phyloP scores from a whole-genome alignment of 2,888 invertebrate species.

The Drosophila prolongata region DNA sequence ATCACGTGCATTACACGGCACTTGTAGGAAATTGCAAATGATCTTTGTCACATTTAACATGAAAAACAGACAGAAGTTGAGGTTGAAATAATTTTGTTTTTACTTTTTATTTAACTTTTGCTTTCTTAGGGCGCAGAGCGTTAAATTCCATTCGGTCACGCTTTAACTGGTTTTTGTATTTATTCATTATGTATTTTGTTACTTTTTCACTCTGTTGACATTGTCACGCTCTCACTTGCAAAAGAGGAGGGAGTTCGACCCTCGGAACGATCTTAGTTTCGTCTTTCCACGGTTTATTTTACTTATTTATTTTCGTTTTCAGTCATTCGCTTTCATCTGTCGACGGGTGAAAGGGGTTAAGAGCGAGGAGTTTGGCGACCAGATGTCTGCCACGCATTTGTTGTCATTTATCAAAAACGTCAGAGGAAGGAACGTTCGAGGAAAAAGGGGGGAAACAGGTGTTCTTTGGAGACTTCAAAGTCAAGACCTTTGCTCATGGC shows the following conservation, averaged over 20 bases:
- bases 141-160: constrained; percentile 42
- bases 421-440: constrained; percentile 2
- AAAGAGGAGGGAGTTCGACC: constrained; percentile 2
- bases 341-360: constrained; percentile 10
- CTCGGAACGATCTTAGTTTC: constrained; percentile 31
- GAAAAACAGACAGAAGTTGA: not conserved
- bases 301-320: constrained; percentile 15
- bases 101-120: constrained; percentile 6
- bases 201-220: constrained; percentile 38
- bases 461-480: not conserved
- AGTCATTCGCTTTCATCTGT: constrained; percentile 39
- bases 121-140: constrained; percentile 24
- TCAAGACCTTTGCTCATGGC: constrained; percentile 30
- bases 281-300: constrained; percentile 12
- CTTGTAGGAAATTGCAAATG: constrained; percentile 10
- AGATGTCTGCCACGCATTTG: constrained; percentile 46
- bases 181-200: constrained; percentile 22
- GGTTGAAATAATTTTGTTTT: constrained; percentile 2
- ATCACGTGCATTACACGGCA: constrained; percentile 10
- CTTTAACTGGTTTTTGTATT: constrained; percentile 32
- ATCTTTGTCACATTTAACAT: constrained; percentile 35
- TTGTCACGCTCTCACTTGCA: constrained; percentile 49
- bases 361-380: constrained; percentile 22
- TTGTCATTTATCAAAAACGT: constrained; percentile 45
- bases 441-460: constrained; percentile 1